Evolutionary conservation across 1,140 invertebrate species (phyloP).

Genomic region (Rhyzopertha dominica): DNA sequence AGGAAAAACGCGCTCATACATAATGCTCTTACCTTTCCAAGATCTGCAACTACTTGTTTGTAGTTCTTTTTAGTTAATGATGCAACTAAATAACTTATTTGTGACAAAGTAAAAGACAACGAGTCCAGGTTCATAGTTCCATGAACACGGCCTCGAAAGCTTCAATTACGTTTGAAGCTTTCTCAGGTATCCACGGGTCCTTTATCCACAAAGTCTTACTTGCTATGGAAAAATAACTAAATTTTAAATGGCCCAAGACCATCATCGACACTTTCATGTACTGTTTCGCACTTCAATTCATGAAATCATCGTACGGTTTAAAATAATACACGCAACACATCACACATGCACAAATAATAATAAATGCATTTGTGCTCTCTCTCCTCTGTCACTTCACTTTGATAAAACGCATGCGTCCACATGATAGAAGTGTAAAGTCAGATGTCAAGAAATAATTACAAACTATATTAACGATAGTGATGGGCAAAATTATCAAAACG

Average conservation of each 20-base stretch:
- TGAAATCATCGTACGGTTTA: conserved; percentile 30
- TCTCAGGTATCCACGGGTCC: conserved; percentile 62
- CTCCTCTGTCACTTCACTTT: no score
- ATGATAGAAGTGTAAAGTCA: no score
- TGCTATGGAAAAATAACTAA: conserved; percentile 56
- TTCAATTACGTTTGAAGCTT: conserved; percentile 83
- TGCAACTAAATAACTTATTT: conserved; percentile 94
- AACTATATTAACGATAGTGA: no score
- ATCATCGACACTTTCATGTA: conserved; percentile 63
- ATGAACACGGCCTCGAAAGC: conserved; percentile 77
- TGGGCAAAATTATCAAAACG: no score
- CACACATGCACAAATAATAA: conserved; percentile 30
- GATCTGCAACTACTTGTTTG: conserved; percentile 78
- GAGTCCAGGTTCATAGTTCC: conserved; percentile 98
- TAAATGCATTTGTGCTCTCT: no score
- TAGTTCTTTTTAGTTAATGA: conserved; percentile 95
- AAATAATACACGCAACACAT: conserved; percentile 30
- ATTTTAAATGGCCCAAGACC: conserved; percentile 58
- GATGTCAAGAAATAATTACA: no score
- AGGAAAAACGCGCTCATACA: no score
- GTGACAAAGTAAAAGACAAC: conserved; percentile 94
- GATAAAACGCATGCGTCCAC: no score
- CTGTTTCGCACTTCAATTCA: conserved; percentile 49
- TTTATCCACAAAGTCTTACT: conserved; percentile 53
- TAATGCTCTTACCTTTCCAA: conserved; percentile 59